Conservation (phyloP, 2,888 invertebrate genomes). For the Pseudolycoriella hygida region DNA sequence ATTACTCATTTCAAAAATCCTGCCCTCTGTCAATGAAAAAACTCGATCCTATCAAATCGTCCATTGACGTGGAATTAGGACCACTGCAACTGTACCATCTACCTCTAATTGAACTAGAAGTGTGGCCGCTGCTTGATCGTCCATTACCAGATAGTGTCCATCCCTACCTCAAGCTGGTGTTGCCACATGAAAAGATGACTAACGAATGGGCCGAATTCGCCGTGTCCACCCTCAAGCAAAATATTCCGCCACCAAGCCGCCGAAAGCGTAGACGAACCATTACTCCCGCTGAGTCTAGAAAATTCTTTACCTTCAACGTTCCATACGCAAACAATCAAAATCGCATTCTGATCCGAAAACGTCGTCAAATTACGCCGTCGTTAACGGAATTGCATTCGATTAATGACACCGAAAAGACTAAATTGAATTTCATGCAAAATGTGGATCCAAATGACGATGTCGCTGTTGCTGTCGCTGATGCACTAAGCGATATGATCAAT, state of each 20-base stretch:
- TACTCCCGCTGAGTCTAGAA: slow-evolving; percentile 14
- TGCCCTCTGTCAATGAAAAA: slow-evolving; percentile 11
- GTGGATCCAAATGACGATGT: slow-evolving; percentile 9
- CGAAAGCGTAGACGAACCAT: slow-evolving; percentile 2
- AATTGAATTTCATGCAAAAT: background rate
- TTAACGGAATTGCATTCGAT: slow-evolving; percentile 8
- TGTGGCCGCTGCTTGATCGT: slow-evolving; percentile 21
- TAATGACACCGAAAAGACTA: slow-evolving; percentile 2
- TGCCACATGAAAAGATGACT: slow-evolving; percentile 24
- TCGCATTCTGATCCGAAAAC: slow-evolving; percentile 32
- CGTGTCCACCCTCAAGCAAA: slow-evolving; percentile 19
- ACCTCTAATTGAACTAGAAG: slow-evolving; percentile 24
- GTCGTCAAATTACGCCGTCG: background rate
- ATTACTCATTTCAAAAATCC: background rate
- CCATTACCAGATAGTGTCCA: slow-evolving; percentile 24
- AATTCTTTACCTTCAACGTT: slow-evolving; percentile 35
- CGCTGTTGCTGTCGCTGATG: slow-evolving; percentile 18
- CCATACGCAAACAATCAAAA: slow-evolving; percentile 39
- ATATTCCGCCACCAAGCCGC: background rate
- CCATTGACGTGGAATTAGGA: slow-evolving; percentile 17
- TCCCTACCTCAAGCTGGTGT: slow-evolving; percentile 24
- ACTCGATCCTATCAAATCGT: slow-evolving; percentile 19
- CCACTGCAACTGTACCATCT: slow-evolving; percentile 24
- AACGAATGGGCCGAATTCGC: slow-evolving; percentile 29
- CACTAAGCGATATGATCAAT: slow-evolving; percentile 36